phyloP scores from a whole-genome alignment of 2,113 vertebrate genomes.

The Ptyas mucosa region DNA sequence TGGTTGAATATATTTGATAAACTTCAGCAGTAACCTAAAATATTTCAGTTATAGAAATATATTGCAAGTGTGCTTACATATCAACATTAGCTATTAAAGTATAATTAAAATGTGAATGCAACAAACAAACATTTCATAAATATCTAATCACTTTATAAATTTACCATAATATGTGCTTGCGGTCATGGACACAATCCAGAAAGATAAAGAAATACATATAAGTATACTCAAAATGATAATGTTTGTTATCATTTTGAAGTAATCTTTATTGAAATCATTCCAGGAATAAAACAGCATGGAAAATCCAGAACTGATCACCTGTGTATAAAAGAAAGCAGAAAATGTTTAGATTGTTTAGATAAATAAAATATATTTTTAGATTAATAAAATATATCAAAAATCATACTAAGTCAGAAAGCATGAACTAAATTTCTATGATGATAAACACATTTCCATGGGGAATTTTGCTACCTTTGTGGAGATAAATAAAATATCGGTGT shows the following conservation, averaged over 20 bases:
- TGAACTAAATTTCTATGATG: neutral
- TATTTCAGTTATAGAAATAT: neutral
- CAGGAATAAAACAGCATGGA: constrained; percentile 62
- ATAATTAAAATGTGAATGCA: neutral
- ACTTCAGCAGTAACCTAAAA: neutral
- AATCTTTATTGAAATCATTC: constrained; percentile 71
- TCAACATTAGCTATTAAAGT: neutral
- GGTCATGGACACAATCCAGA: constrained; percentile 89
- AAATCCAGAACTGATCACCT: constrained; percentile 50
- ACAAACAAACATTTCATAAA: neutral
- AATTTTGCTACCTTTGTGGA: neutral
- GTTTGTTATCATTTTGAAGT: constrained; percentile 87
- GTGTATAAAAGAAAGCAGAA: neutral
- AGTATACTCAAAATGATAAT: constrained; percentile 84
- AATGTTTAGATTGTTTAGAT: neutral
- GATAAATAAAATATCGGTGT: neutral
- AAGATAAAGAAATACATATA: constrained; percentile 83
- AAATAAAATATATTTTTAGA: neutral
- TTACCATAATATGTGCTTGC: constrained; percentile 87
- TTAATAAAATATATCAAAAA: neutral
- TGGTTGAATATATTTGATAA: neutral
- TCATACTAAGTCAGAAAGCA: neutral
- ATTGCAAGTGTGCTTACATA: neutral
- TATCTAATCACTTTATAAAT: constrained; percentile 7
- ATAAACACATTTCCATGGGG: neutral